A percentile compares a stretch with the other conserved stretches of the same genome.
These are phyloP conservation scores for Micropterix aruncella DNA, from an alignment of 2,888 invertebrate genomes.

Conservation along the genomic window DNA sequence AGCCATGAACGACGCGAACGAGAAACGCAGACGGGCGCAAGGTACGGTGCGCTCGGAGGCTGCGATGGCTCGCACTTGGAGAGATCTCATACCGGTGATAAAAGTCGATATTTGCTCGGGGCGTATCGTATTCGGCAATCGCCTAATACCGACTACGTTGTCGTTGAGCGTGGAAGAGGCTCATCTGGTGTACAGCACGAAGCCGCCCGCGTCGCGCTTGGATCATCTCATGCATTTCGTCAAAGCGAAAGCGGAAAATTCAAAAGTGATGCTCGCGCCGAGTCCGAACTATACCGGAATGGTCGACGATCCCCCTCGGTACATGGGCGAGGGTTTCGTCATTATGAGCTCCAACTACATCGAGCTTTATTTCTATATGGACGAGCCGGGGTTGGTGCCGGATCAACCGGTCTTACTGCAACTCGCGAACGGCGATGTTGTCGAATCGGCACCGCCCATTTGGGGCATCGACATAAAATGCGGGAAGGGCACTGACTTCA, in stretches of 20 bases:
- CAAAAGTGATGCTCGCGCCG: slow-evolving; percentile 90
- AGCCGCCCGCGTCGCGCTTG: slow-evolving; percentile 83
- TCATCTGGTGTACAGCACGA: slow-evolving; percentile 88
- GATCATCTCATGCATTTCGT: slow-evolving; percentile 94
- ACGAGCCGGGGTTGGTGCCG: slow-evolving; percentile 87
- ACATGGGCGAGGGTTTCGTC: slow-evolving; percentile 98
- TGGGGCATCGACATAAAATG: slow-evolving; percentile 95
- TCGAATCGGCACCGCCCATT: slow-evolving; percentile 85
- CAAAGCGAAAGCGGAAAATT: slow-evolving; percentile 89
- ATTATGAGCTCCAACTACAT: slow-evolving; percentile 91
- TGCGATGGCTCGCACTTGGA: slow-evolving; percentile 80
- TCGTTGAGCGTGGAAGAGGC: slow-evolving; percentile 89
- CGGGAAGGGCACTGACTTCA: slow-evolving; percentile 90
- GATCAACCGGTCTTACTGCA: slow-evolving; percentile 82
- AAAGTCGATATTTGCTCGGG: slow-evolving; percentile 89
- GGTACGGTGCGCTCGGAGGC: slow-evolving; percentile 56
- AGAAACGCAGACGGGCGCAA: slow-evolving; percentile 35
- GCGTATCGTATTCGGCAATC: slow-evolving; percentile 89
- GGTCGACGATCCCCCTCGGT: slow-evolving; percentile 85
- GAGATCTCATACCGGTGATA: slow-evolving; percentile 91
- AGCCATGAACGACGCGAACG: slow-evolving; percentile 49
- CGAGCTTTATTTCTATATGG: slow-evolving; percentile 94
- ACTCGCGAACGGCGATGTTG: slow-evolving; percentile 84
- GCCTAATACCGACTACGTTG: slow-evolving; percentile 84
- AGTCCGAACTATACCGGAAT: slow-evolving; percentile 89